Evolutionary conservation across 2,888 invertebrate species (phyloP), one percentile per base, ranked within the genome.

Genomic region (Lochmaea crataegi): DNA sequence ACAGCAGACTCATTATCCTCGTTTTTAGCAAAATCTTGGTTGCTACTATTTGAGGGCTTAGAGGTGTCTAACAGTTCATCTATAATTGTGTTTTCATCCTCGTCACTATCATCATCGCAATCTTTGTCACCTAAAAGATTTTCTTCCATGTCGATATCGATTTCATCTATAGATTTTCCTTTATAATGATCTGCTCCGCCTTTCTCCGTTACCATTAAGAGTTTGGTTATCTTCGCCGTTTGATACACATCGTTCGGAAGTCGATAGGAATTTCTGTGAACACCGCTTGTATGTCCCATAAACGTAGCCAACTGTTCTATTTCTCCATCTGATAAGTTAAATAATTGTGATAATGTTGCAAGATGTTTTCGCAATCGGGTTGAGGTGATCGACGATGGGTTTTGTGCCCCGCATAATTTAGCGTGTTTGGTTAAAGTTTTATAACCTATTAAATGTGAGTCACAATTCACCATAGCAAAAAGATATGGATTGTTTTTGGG

Each of bases 231-330:
- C 42, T 64, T 64, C 12, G 70, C 70, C 22, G 65, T 65, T 42
- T 65, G 71, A 73, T 75, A 65, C 48, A 75, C 67, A 18, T 74
- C 71, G 38, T 75, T 71, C n/a, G 70, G 68, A 11, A 70, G 53
- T 61, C 77, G 48, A 61, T 75, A 79, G 18, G 70, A 72, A 18
- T 53, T 41, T 68, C 58, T 64, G 56, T 80, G 79, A 11, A 79
- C 64, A 11, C 76, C 77, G 22, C 67, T 3, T 32, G 79, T 78
- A 64, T 79, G 79, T 7, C 79, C 79, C 78, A 80, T 79, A 68
- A 79, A 80, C 4, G 71, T 65, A 6, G 78, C 73, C 11, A 80
- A 61, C 68, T 80, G 79, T 65, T 79, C 79, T 14, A 78, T 45
- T 45, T 14, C 45, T 45, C 45, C 45, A 45, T 45, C 14, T 45